These are phyloP conservation scores for Danio rerio DNA, from an alignment of 2,113 vertebrate genomes.

Conservation along the genomic window DNA sequence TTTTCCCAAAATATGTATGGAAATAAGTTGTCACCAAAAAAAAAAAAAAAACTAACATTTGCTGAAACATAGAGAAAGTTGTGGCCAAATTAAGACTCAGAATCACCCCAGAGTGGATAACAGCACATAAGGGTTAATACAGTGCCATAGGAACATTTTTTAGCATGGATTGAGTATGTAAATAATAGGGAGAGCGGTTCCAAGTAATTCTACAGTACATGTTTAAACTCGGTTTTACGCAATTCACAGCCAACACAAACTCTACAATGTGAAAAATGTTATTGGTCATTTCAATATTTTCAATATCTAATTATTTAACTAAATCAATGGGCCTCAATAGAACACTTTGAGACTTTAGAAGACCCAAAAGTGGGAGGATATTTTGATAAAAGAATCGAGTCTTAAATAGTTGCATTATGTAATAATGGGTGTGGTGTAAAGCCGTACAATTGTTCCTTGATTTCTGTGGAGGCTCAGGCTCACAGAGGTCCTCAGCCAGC, in stretches of 20 bases:
- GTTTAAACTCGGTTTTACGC: not conserved
- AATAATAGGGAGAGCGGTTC: not conserved
- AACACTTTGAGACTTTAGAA: too few species aligned
- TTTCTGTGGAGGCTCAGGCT: conserved; percentile 85
- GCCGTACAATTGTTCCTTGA: conserved; percentile 72
- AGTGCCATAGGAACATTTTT: not conserved
- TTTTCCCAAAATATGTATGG: too few species aligned
- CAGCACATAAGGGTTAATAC: too few species aligned
- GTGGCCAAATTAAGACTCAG: too few species aligned
- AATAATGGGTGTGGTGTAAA: conserved; percentile 34
- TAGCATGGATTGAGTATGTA: not conserved
- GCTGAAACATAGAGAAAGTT: too few species aligned
- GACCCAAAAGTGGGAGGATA: not conserved
- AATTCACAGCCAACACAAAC: not conserved
- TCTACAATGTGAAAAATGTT: not conserved
- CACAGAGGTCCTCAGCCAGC: conserved; percentile 79
- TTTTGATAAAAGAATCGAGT: not conserved
- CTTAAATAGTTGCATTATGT: conserved; percentile 1
- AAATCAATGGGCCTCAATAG: too few species aligned
- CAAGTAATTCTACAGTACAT: not conserved
- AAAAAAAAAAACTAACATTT: not conserved
- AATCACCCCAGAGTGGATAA: too few species aligned
- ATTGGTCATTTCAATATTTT: too few species aligned
- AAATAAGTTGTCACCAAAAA: not conserved
- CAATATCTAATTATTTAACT: too few species aligned